A percentile compares a stretch with the other conserved stretches of the same genome.
Conservation (phyloP, 2,113 vertebrate species). For the Anser cygnoides region DNA sequence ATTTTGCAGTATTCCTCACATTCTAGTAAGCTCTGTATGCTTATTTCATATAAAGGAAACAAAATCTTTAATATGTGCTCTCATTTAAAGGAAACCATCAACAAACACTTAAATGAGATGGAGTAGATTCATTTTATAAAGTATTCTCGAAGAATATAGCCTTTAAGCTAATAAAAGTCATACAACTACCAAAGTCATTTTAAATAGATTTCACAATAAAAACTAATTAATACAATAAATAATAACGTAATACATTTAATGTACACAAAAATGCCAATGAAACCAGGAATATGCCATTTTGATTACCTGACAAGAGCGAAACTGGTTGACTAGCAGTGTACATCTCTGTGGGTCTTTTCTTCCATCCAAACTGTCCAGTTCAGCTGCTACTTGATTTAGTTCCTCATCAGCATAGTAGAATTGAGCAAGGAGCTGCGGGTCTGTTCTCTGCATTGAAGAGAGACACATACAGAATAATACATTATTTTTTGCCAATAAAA, state of each 20-base stretch:
- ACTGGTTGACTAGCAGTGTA: constrained; percentile 95
- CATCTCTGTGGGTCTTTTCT: constrained; percentile 97
- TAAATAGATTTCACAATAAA: neutral
- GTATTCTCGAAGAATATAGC: neutral
- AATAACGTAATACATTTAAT: neutral
- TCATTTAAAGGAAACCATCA: neutral
- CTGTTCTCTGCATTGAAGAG: constrained; percentile 84
- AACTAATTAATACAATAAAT: neutral
- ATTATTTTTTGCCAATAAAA: neutral
- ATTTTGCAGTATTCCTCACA: neutral
- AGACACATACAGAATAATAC: neutral
- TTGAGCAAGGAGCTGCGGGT: constrained; percentile 95
- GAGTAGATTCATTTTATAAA: neutral
- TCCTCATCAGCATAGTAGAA: constrained; percentile 98
- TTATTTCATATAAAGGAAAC: neutral
- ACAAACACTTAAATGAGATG: neutral
- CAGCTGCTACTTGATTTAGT: constrained; percentile 94
- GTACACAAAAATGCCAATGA: neutral
- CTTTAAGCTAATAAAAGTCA: neutral
- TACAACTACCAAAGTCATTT: neutral
- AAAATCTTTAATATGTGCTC: neutral
- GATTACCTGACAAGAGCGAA: constrained; percentile 94
- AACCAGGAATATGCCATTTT: neutral
- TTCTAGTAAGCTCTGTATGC: neutral
- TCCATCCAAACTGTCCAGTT: constrained; percentile 95